These are phyloP conservation scores for Calameuta idolon DNA, from an alignment of 2,888 invertebrate genomes.

Conservation along the genomic window DNA sequence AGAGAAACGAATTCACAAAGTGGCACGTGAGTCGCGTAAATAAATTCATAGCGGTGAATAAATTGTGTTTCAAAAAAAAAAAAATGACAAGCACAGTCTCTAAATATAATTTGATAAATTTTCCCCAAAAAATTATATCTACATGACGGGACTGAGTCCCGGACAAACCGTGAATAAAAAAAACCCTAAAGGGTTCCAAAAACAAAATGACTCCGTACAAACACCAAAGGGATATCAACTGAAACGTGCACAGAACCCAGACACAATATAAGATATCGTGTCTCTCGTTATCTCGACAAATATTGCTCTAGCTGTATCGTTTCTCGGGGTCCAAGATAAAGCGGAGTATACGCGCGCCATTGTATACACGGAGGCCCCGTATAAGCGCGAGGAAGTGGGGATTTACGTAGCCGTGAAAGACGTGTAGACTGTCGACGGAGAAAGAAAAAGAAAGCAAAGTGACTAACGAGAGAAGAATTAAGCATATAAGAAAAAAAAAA, in stretches of 20 bases:
- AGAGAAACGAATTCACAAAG: neutral
- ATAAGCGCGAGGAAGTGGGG: neutral
- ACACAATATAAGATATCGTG: neutral
- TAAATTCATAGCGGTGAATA: neutral
- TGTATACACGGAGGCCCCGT: neutral
- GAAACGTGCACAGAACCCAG: neutral
- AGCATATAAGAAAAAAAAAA: neutral
- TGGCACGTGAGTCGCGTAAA: neutral
- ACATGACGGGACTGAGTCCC: neutral
- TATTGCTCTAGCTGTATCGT: constrained; percentile 19
- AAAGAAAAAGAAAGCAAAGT: neutral
- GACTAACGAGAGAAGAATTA: neutral
- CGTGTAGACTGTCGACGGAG: neutral
- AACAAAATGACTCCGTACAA: neutral
- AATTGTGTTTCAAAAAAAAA: neutral
- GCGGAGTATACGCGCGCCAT: neutral
- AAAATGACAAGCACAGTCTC: neutral
- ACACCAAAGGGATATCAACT: neutral
- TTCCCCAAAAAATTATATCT: neutral
- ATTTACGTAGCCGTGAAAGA: neutral
- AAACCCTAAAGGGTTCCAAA: neutral
- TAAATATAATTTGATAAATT: too few relatives aligned
- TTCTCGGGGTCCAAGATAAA: neutral
- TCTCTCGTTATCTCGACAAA: constrained; percentile 17
- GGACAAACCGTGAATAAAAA: neutral